phyloP scores from a whole-genome alignment of 2,113 vertebrate species.

The Pseudorasbora parva region DNA sequence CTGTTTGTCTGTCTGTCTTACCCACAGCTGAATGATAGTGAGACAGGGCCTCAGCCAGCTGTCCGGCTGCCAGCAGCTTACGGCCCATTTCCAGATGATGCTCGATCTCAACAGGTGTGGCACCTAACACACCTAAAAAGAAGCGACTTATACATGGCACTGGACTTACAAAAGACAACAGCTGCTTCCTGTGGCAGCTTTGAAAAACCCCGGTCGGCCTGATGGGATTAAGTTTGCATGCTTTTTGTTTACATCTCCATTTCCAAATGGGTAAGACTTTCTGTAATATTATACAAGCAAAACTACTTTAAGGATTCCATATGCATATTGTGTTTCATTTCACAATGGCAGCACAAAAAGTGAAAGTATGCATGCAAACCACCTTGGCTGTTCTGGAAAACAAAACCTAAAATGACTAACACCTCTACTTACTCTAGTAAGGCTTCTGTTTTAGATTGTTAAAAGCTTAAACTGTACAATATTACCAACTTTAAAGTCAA shows the following conservation, averaged over 20 bases:
- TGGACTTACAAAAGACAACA: too few species aligned
- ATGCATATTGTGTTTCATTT: not conserved
- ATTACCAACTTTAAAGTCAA: not conserved
- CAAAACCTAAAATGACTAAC: not conserved
- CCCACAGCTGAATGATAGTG: constrained; percentile 87
- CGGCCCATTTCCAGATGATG: constrained; percentile 86
- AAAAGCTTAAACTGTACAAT: not conserved
- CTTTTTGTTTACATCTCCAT: not conserved
- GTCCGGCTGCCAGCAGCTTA: constrained; percentile 83
- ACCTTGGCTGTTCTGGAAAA: not conserved
- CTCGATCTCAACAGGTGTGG: constrained; percentile 81
- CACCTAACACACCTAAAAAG: constrained; percentile 78
- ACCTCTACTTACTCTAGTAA: not conserved
- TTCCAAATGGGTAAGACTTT: not conserved
- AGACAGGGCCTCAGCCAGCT: constrained; percentile 83
- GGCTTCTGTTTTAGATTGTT: not conserved
- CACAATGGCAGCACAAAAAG: not conserved
- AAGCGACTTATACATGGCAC: not conserved
- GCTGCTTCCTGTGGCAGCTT: not conserved
- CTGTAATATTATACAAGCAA: not conserved
- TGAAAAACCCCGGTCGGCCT: not conserved
- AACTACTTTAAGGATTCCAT: not conserved
- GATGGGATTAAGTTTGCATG: not conserved
- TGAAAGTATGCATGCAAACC: not conserved
- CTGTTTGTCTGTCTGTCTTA: constrained; percentile 65